Evolutionary conservation across 1,140 invertebrate species (phyloP), one percentile per base, ranked within the genome.

Genomic region (Eupeodes corollae): DNA sequence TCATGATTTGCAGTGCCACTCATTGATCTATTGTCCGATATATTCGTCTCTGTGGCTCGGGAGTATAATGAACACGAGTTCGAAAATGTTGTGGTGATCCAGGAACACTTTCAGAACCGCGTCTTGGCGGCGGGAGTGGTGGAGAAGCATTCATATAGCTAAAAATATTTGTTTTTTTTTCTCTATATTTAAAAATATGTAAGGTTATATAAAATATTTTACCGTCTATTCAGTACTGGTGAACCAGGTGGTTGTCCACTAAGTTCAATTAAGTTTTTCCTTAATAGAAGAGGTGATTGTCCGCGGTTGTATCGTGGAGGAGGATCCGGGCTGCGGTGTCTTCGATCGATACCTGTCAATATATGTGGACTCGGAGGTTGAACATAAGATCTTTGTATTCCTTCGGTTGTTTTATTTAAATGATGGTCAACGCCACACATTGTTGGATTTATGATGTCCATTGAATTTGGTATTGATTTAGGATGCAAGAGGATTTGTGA

Each of bases 71-170:
- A 49, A 83, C 75, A 55, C 79, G 73, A 18, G 79, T 73, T 50
- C 78, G 71, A 39, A 78, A 68, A 54, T 82, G 77, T 55, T 81
- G 79, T 26, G 82, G 82, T 37, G 79, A 83, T 35, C 79, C 79
- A 16, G 80, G 80, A 44, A 83, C 79, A 53, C 80, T 82, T 59
- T 83, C 80, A 0, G 79, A 81, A 3, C 78, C 64, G 1, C 79
- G 78, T 33, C 80, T 74, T 42, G 80, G 79, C 18, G 80, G 80
- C 30, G 80, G 80, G 51, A 80, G 71, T n/a, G 81, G 80, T 10
- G 80, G 80, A 41, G 79, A 78, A 13, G 81, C 79, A 18, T 78
- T 80, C 9, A 82, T 69, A 54, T 82, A 79, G 54, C 80, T 79
- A 42, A 46, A 26, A 46, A 2, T 1, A 10, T 44, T 33, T 37